phyloP scores from a whole-genome alignment of 2,888 invertebrate genomes.

The Labia minor region DNA sequence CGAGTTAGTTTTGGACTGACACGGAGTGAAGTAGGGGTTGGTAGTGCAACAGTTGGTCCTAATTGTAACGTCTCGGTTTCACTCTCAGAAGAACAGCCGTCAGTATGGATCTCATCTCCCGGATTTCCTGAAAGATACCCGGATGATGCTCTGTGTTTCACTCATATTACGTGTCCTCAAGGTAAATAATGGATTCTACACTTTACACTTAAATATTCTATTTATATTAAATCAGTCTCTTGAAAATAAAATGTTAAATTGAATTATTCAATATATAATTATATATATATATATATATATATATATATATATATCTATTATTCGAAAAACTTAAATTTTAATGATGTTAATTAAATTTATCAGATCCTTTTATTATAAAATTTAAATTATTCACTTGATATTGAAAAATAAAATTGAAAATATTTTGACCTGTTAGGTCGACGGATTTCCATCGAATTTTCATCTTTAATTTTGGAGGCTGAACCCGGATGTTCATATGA shows the following conservation, averaged over 20 bases:
- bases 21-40: neutral
- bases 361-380: too few species aligned
- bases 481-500: neutral
- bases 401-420: too few species aligned
- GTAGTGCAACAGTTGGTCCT: constrained; percentile 38
- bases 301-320: too few species aligned
- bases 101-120: constrained; percentile 63
- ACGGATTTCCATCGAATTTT: neutral
- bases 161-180: constrained; percentile 54
- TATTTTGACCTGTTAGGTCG: too few species aligned
- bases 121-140: constrained; percentile 70
- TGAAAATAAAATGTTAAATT: too few species aligned
- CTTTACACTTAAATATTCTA: too few species aligned
- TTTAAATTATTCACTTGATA: too few species aligned
- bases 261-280: too few species aligned
- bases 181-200: constrained; percentile 59
- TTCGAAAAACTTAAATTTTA: too few species aligned
- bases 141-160: constrained; percentile 63
- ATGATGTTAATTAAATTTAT: too few species aligned
- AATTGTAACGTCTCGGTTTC: constrained; percentile 59
- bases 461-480: constrained; percentile 22
- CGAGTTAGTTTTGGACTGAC: constrained; percentile 23
- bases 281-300: too few species aligned
- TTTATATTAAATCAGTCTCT: too few species aligned
- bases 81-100: constrained; percentile 53